Evolutionary conservation across 2,888 invertebrate genomes (phyloP), one percentile per base, ranked within the genome.

Genomic region (Allophyes oxyacanthae): DNA sequence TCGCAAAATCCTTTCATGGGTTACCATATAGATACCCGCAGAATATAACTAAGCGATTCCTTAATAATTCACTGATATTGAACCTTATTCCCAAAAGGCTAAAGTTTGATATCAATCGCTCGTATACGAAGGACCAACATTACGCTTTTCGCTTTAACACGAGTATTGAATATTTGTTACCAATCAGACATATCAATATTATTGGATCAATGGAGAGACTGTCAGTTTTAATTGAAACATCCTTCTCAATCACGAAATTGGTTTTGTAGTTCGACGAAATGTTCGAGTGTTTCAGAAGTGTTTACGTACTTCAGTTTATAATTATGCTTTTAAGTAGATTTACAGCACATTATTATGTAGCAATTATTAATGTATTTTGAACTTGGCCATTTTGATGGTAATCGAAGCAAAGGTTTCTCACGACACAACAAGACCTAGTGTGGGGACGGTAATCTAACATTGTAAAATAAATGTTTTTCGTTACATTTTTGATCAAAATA

Each of bases 151-250:
- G 71, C 59, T 81, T 77, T 57, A 67, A 69, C 59, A 64, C 34
- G 59, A 75, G 77, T 81, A 82, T 83, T 79, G 74, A 78, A 79
- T 82, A 82, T 82, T 79, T 82, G 82, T 84, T 83, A 83, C 81
- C 83, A 84, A 88, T 87, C 72, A 83, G 64, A 58, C 60, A 60
- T 84, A 83, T 84, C 78, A 78, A 82, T 79, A 74, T 82, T 81
- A 83, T 82, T 81, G 81, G 81, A 81, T 84, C 82, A 84, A 82
- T 86, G 75, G 74, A 81, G 78, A 81, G 79, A 75, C 85, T 84
- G 90, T 86, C 91, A 86, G 77, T 85, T 82, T 70, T 82, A 84
- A 89, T 89, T 84, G 77, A 82, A 71, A 80, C 77, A 73, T 83
- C 78, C 79, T 80, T 77, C 68, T 82, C 78, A 81, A 75, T 81